These are phyloP conservation scores for Tachina fera DNA, from an alignment of 2,888 invertebrate species.

Conservation along the genomic window DNA sequence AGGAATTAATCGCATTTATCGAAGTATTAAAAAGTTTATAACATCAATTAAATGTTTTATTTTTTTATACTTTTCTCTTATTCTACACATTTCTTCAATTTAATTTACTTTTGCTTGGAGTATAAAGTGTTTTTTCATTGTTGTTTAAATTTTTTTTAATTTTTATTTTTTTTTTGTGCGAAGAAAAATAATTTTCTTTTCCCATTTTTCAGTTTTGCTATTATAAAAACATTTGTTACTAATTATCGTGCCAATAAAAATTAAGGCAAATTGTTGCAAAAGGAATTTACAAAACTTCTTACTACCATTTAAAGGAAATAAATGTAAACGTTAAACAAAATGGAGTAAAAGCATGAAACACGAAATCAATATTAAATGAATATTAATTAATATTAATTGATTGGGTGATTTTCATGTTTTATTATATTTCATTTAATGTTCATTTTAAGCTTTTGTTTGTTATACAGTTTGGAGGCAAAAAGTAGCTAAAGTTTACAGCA, in stretches of 20 bases:
- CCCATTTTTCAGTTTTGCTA: slow-evolving; percentile 3
- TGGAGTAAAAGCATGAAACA: slow-evolving; percentile 29
- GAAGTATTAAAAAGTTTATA: slow-evolving; percentile 68
- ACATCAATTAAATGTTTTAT: slow-evolving; percentile 66
- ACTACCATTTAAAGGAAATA: slow-evolving; percentile 37
- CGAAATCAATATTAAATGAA: slow-evolving; percentile 64
- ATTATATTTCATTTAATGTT: slow-evolving; percentile 32
- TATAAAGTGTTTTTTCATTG: slow-evolving; percentile 30
- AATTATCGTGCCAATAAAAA: slow-evolving; percentile 68
- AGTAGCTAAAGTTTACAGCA: not conserved
- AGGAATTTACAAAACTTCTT: slow-evolving; percentile 61
- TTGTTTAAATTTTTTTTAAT: slow-evolving; percentile 34
- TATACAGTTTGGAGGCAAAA: not conserved
- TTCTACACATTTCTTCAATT: slow-evolving; percentile 8
- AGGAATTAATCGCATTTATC: slow-evolving; percentile 58
- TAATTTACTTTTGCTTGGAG: slow-evolving; percentile 15
- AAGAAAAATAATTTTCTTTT: slow-evolving; percentile 14
- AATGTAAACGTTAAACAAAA: slow-evolving; percentile 7
- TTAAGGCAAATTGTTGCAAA: slow-evolving; percentile 55
- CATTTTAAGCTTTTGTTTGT: not conserved
- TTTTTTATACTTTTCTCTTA: slow-evolving; percentile 21
- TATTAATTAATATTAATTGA: slow-evolving; percentile 69
- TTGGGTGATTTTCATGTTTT: slow-evolving; percentile 56
- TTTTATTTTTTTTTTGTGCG: not conserved
- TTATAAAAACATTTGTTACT: slow-evolving; percentile 64